These are phyloP conservation scores for Chloroceryle amazona DNA, from an alignment of 2,797 vertebrate species.

Conservation along the genomic window DNA sequence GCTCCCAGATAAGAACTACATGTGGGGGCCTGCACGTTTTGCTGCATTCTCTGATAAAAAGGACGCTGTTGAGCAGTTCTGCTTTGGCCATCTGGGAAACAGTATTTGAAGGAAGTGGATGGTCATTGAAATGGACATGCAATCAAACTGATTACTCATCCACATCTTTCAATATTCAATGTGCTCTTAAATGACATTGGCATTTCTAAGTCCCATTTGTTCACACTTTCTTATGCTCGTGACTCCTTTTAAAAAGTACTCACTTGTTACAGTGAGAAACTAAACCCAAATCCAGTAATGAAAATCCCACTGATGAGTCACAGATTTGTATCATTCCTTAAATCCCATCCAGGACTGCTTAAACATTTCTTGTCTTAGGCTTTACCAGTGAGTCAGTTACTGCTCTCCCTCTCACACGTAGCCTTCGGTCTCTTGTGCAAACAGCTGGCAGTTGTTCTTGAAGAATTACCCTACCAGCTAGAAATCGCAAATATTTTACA, in stretches of 20 bases:
- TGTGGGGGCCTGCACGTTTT: rapidly evolving
- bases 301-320: background rate
- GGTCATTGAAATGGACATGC: background rate
- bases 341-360: background rate
- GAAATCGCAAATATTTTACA: background rate
- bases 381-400: background rate
- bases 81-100: background rate
- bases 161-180: background rate
- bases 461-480: background rate
- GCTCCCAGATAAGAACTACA: rapidly evolving
- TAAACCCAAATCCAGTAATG: background rate
- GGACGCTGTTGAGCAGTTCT: background rate
- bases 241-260: background rate
- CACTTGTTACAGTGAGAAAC: background rate
- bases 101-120: background rate
- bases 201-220: background rate
- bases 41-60: background rate
- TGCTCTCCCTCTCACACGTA: rapidly evolving
- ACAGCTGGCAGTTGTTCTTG: background rate
- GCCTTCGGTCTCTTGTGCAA: background rate
- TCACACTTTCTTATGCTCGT: background rate
- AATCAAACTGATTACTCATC: background rate
- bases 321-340: background rate
- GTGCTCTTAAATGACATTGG: background rate
- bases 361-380: background rate